These are phyloP conservation scores for Zophobas atratus DNA, from an alignment of 1,140 invertebrate species.

Conservation along the genomic window DNA sequence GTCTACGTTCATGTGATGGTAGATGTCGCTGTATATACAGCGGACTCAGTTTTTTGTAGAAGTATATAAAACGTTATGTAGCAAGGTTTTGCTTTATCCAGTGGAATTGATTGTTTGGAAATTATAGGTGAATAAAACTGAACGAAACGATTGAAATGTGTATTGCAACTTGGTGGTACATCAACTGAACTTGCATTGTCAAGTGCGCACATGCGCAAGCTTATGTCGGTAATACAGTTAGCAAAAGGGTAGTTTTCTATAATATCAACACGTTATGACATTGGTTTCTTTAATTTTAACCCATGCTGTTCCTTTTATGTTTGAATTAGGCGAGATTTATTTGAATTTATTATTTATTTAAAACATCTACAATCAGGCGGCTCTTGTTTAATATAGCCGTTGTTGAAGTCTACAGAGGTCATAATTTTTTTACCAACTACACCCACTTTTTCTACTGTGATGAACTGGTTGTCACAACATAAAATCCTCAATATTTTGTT, in stretches of 20 bases:
- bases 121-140: too few relatives aligned
- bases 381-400: conserved; percentile 76
- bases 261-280: not conserved
- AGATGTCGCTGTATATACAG: too few relatives aligned
- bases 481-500: conserved; percentile 71
- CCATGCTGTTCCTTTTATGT: not conserved
- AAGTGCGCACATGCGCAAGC: too few relatives aligned
- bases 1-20: too few relatives aligned
- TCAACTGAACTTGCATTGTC: too few relatives aligned
- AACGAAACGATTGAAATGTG: too few relatives aligned
- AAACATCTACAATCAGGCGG: conserved; percentile 56
- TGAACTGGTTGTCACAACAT: conserved; percentile 73
- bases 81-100: too few relatives aligned
- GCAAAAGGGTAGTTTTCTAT: too few relatives aligned
- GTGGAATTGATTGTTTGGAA: too few relatives aligned
- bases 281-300: conserved; percentile 15
- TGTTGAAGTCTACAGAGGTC: conserved; percentile 77
- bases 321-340: not conserved
- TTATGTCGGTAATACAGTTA: too few relatives aligned
- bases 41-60: too few relatives aligned
- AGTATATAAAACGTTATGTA: not conserved
- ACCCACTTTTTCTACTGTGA: conserved; percentile 74
- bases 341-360: conserved; percentile 38
- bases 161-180: too few relatives aligned
- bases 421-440: conserved; percentile 75